Percentiles rank a stretch among this genome's conserved stretches.
Conservation (phyloP, 2,888 invertebrate genomes). For the Epiperipatus broadwayi region DNA sequence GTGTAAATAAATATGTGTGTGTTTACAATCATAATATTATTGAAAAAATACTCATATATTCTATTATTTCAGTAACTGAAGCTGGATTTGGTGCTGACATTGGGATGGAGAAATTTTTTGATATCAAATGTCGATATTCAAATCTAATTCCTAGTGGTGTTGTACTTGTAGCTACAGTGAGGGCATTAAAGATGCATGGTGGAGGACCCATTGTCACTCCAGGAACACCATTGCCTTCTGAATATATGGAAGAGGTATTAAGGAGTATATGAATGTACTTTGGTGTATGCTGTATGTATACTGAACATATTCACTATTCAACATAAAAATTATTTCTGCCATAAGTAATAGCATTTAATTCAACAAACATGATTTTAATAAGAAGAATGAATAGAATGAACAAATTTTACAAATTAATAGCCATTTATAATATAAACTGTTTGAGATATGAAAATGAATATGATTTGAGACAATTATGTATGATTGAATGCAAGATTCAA, state of each 20-base stretch:
- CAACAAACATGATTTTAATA: too few species aligned
- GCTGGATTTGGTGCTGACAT: slow-evolving; percentile 98
- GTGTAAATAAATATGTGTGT: too few species aligned
- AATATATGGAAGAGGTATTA: slow-evolving; percentile 46
- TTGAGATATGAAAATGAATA: too few species aligned
- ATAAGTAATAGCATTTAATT: too few species aligned
- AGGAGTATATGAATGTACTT: not conserved
- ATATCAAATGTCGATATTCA: slow-evolving; percentile 84
- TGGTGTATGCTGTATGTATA: not conserved
- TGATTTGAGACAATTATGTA: too few species aligned
- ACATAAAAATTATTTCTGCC: too few species aligned
- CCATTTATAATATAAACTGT: too few species aligned
- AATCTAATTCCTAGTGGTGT: slow-evolving; percentile 65
- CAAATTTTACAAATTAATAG: too few species aligned
- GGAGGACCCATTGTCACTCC: slow-evolving; percentile 76
- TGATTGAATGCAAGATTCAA: too few species aligned
- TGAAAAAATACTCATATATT: too few species aligned
- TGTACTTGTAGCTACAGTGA: slow-evolving; percentile 74
- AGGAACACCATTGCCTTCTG: slow-evolving; percentile 60
- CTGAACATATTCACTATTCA: not conserved
- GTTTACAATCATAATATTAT: too few species aligned
- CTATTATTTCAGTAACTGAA: slow-evolving; percentile 51
- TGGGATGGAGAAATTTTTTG: slow-evolving; percentile 93
- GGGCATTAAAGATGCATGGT: slow-evolving; percentile 97
- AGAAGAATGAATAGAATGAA: too few species aligned